Evolutionary conservation across 2,113 vertebrate species (phyloP).

Genomic region (Chaenogobius annularis): DNA sequence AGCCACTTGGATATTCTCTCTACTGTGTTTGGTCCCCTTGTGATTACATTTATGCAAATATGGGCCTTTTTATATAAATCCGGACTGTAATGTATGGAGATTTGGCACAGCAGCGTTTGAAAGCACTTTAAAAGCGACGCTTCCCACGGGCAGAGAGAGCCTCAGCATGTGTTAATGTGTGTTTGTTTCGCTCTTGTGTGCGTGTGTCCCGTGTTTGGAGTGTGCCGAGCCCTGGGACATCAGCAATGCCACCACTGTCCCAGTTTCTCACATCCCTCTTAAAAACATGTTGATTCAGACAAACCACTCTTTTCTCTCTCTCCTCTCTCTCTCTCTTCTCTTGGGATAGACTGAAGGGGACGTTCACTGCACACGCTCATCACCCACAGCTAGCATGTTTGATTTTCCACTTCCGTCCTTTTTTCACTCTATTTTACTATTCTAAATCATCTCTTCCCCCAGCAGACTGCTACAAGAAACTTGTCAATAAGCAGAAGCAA

Average conservation of each 20-base stretch:
- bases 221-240: constrained; percentile 69
- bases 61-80: constrained; percentile 65
- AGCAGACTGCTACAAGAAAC: constrained; percentile 37
- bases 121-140: constrained; percentile 67
- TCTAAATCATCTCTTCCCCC: constrained; percentile 53
- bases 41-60: constrained; percentile 69
- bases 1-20: constrained; percentile 50
- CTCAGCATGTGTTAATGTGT: constrained; percentile 60
- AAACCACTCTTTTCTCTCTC: constrained; percentile 61
- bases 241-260: constrained; percentile 73
- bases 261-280: constrained; percentile 73
- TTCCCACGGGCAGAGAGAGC: constrained; percentile 61
- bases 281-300: constrained; percentile 77
- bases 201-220: constrained; percentile 62
- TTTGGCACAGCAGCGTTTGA: constrained; percentile 64
- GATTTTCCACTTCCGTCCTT: constrained; percentile 46
- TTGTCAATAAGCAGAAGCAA: constrained; percentile 45
- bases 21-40: constrained; percentile 53
- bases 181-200: constrained; percentile 49
- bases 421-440: constrained; percentile 42
- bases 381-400: constrained; percentile 53
- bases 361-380: constrained; percentile 49
- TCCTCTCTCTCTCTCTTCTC: constrained; percentile 33
- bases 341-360: constrained; percentile 57
- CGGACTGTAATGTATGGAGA: constrained; percentile 71